Conservation (phyloP, 2,113 vertebrate genomes). For the Siphamia tubifer region DNA sequence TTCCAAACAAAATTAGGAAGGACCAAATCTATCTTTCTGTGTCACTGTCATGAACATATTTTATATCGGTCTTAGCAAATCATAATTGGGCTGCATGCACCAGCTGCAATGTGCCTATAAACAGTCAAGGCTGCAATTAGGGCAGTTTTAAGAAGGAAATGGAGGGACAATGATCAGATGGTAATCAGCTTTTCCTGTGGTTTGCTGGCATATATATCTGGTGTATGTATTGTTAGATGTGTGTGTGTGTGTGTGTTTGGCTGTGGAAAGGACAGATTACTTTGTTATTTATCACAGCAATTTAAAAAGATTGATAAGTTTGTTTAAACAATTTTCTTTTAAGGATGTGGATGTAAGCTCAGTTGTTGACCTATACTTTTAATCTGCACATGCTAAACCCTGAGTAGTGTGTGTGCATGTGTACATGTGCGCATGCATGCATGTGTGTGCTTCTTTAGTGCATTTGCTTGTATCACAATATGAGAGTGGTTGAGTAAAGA, state of each 20-base stretch:
- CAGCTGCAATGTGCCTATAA: not conserved
- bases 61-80: not conserved
- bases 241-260: not conserved
- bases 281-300: not conserved
- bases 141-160: constrained; percentile 17
- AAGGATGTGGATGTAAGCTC: not conserved
- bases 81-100: not conserved
- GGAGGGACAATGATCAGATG: constrained; percentile 45
- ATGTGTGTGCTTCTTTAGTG: not conserved
- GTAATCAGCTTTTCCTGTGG: constrained; percentile 31
- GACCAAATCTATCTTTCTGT: too few relatives aligned
- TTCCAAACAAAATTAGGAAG: too few relatives aligned
- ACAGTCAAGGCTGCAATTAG: not conserved
- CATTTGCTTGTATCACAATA: constrained; percentile 18
- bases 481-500: constrained; percentile 49
- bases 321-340: constrained; percentile 6
- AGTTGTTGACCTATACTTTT: constrained; percentile 9
- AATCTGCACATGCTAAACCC: constrained; percentile 15
- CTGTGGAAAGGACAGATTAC: not conserved
- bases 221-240: not conserved
- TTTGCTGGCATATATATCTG: constrained; percentile 6
- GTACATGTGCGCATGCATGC: not conserved
- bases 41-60: too few relatives aligned
- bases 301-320: constrained; percentile 8
- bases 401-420: not conserved